phyloP scores from a whole-genome alignment of 1,140 invertebrate species.

The Ostrea denselamellosa region DNA sequence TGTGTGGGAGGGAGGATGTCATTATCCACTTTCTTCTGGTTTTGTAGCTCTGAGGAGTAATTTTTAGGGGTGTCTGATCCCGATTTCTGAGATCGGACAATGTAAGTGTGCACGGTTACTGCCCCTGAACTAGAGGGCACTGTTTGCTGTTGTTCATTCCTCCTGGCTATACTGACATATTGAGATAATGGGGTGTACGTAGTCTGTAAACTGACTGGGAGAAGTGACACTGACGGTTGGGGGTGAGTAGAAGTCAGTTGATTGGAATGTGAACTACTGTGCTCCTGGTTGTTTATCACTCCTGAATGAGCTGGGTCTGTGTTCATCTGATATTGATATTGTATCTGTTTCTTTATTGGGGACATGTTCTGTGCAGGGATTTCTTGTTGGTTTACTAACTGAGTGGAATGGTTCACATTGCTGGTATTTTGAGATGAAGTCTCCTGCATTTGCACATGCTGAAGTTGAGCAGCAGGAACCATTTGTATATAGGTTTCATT shows the following conservation, averaged over 20 bases:
- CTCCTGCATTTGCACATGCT: slow-evolving; percentile 7
- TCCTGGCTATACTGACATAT: slow-evolving; percentile 16
- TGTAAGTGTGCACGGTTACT: background rate
- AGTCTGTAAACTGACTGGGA: slow-evolving; percentile 33
- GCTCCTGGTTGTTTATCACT: background rate
- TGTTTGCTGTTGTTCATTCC: background rate
- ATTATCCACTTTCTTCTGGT: slow-evolving; percentile 1
- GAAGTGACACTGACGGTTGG: background rate
- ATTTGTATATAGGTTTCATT: slow-evolving; percentile 26
- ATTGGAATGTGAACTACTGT: background rate
- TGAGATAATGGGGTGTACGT: background rate
- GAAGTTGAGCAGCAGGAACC: slow-evolving; percentile 24
- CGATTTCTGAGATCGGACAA: background rate
- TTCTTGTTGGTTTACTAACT: background rate
- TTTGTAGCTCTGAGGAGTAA: background rate
- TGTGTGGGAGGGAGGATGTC: slow-evolving; percentile 9
- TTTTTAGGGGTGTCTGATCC: slow-evolving; percentile 21
- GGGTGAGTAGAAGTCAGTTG: background rate
- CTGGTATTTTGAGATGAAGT: background rate
- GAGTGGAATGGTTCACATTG: background rate
- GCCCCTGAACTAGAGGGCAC: background rate
- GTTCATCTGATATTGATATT: slow-evolving; percentile 2
- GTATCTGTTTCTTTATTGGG: slow-evolving; percentile 13
- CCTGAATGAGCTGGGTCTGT: background rate
- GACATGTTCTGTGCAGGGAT: slow-evolving; percentile 24